Percentiles rank a stretch among this genome's conserved stretches.
Conservation (phyloP, 2,113 vertebrate genomes). For the Petrocephalus microphthalmus region DNA sequence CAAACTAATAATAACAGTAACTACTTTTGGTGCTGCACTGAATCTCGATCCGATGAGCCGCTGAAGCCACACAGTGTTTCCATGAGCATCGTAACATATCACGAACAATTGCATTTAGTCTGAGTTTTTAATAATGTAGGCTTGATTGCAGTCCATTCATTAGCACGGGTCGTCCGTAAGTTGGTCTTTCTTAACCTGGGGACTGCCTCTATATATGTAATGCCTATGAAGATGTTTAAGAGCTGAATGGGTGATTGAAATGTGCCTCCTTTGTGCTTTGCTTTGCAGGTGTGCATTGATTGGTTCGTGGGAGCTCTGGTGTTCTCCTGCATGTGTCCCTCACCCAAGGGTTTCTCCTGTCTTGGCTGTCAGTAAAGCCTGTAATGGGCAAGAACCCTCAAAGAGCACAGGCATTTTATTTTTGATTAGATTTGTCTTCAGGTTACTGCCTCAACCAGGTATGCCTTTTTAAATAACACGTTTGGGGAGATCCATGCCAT, state of each 20-base stretch:
- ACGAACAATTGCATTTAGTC: neutral
- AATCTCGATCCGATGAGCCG: neutral
- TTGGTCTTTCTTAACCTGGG: neutral
- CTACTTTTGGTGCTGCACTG: neutral
- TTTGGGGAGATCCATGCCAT: constrained; percentile 6
- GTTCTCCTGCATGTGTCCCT: constrained; percentile 45
- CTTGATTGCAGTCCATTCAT: neutral
- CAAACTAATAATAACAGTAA: neutral
- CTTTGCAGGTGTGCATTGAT: constrained; percentile 49
- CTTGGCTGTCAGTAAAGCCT: constrained; percentile 67
- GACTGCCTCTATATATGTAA: neutral
- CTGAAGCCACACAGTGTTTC: neutral
- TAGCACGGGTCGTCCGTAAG: neutral
- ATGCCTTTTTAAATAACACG: constrained; percentile 30
- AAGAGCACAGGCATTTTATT: constrained; percentile 72
- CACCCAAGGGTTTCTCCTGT: constrained; percentile 47
- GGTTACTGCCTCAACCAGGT: constrained; percentile 65
- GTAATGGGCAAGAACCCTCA: constrained; percentile 89
- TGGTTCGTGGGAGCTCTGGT: constrained; percentile 33
- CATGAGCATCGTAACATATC: neutral
- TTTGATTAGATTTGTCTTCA: constrained; percentile 70
- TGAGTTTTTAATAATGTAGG: neutral
- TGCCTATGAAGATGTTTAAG: neutral
- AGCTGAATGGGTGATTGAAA: neutral
- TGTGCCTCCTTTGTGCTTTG: constrained; percentile 18